These are phyloP conservation scores for Cynopterus sphinx DNA, from an alignment of 2,797 vertebrate genomes.

Conservation along the genomic window DNA sequence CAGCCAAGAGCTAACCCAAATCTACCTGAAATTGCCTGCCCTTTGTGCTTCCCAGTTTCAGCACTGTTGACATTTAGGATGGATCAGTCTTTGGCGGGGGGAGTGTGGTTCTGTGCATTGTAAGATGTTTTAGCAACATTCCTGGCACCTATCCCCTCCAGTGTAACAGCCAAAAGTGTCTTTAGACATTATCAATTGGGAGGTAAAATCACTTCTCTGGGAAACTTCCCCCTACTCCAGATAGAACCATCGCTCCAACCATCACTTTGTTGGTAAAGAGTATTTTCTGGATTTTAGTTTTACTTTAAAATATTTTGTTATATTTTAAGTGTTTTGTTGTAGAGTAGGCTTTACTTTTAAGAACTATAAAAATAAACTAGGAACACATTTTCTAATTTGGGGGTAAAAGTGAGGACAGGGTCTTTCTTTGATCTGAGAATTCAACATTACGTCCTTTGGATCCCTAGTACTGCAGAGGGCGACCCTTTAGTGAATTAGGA, in stretches of 20 bases:
- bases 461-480: not conserved
- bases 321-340: slow-evolving; percentile 14
- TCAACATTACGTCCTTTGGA: not conserved
- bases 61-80: not conserved
- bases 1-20: not conserved
- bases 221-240: not conserved
- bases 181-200: not conserved
- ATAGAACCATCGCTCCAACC: not conserved
- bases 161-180: not conserved
- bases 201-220: not conserved
- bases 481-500: not conserved
- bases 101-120: not conserved
- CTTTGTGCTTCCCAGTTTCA: not conserved
- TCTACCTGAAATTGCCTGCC: not conserved
- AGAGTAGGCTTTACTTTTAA: slow-evolving; percentile 29
- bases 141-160: not conserved
- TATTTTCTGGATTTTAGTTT: slow-evolving; percentile 9
- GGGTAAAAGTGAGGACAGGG: not conserved
- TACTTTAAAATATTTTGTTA: slow-evolving; percentile 13
- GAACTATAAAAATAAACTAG: not conserved
- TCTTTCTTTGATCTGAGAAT: slow-evolving; percentile 31
- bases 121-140: not conserved
- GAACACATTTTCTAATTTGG: slow-evolving; percentile 39
- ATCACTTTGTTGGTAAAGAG: not conserved
- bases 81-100: not conserved